Conservation (phyloP, 2,113 vertebrate species). For the Mixornis gularis region DNA sequence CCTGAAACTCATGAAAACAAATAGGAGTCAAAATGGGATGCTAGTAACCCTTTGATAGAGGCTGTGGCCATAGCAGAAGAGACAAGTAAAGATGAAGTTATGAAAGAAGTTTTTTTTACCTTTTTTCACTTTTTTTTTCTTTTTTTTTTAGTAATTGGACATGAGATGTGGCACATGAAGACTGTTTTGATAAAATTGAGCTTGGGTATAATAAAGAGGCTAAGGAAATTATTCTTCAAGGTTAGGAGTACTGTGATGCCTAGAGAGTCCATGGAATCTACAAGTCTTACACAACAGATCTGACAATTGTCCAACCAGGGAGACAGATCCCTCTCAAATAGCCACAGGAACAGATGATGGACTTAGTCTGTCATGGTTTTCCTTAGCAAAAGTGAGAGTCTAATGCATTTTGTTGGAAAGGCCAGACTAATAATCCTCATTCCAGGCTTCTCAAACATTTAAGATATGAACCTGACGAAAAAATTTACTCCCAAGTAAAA, state of each 20-base stretch:
- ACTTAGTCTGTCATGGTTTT: background rate
- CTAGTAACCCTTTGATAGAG: background rate
- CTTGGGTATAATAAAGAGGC: background rate
- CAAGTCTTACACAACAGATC: background rate
- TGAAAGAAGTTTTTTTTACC: background rate
- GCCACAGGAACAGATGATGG: background rate
- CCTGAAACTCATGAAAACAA: background rate
- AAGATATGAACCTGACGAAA: background rate
- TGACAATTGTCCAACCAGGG: accelerated
- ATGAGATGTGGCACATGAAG: background rate
- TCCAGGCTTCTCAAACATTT: background rate
- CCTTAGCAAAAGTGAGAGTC: background rate
- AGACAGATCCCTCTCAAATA: background rate
- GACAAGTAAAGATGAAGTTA: background rate
- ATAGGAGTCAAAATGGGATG: background rate
- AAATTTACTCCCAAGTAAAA: background rate
- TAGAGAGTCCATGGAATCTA: accelerated
- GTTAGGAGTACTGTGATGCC: background rate
- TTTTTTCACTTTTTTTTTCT: background rate
- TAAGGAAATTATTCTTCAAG: background rate
- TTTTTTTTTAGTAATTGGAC: background rate
- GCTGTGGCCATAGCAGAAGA: background rate
- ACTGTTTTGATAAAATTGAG: background rate
- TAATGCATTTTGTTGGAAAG: background rate
- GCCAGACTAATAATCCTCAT: background rate